Conservation (phyloP, 37 sponge, comb jelly and placozoan species). For the Chondrilla cf. caribensis region DNA sequence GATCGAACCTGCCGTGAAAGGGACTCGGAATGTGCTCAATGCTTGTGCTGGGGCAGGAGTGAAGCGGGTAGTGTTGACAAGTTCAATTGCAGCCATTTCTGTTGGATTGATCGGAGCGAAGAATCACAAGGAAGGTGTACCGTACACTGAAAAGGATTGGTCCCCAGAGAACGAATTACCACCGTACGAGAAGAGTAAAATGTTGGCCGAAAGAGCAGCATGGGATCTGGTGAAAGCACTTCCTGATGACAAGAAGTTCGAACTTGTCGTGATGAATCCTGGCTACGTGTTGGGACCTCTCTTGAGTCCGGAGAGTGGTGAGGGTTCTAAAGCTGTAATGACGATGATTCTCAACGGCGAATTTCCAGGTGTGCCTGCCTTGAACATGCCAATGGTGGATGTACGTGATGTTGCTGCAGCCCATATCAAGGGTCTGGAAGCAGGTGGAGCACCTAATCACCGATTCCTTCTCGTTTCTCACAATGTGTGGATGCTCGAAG, state of each 20-base stretch:
- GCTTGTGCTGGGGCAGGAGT: slow-evolving; percentile 82
- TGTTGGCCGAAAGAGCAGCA: slow-evolving; percentile 78
- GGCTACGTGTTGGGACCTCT: slow-evolving; percentile 72
- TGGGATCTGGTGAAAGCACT: slow-evolving; percentile 74
- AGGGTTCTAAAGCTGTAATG: slow-evolving; percentile 22
- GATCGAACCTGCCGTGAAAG: slow-evolving; percentile 77
- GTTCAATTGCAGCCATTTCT: slow-evolving; percentile 81
- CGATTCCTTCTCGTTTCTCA: slow-evolving; percentile 35
- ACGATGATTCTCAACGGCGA: slow-evolving; percentile 38
- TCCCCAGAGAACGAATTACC: slow-evolving; percentile 24
- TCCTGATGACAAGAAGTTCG: slow-evolving; percentile 67
- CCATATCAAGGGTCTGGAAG: slow-evolving; percentile 79
- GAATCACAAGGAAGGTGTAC: slow-evolving; percentile 23
- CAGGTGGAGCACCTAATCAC: slow-evolving; percentile 67
- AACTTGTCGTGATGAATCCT: slow-evolving; percentile 77
- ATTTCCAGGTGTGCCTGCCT: slow-evolving; percentile 52
- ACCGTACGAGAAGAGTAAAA: slow-evolving; percentile 81
- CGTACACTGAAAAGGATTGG: slow-evolving; percentile 86
- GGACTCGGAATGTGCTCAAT: slow-evolving; percentile 70
- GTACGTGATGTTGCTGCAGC: slow-evolving; percentile 89
- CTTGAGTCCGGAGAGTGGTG: slow-evolving; percentile 42
- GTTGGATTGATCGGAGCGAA: slow-evolving; percentile 45
- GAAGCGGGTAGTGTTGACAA: slow-evolving; percentile 84
- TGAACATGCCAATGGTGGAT: slow-evolving; percentile 58
- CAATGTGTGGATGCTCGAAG: slow-evolving; percentile 36